A percentile compares a stretch with the other conserved stretches of the same genome.
Evolutionary conservation across 2,113 vertebrate genomes (phyloP).

Genomic region (Lagenorhynchus albirostris): DNA sequence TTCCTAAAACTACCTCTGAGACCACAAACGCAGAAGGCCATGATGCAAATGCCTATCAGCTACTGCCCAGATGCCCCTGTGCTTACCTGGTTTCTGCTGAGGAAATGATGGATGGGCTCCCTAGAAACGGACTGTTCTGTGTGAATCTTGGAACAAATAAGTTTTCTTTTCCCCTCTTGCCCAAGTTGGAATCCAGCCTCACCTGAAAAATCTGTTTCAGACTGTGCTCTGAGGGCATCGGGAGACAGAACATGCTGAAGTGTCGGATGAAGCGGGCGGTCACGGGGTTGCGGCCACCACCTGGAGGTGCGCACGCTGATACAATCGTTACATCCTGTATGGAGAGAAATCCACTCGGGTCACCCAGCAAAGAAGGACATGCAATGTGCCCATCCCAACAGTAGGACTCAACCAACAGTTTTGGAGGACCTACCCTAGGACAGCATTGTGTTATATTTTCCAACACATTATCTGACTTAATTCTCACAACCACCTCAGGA

Average conservation of each 20-base stretch:
- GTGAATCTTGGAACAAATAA: not conserved
- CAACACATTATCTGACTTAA: not conserved
- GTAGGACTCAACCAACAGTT: not conserved
- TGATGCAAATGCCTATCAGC: not conserved
- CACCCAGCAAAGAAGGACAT: not conserved
- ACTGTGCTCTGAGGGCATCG: slow-evolving; percentile 87
- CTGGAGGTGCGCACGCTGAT: slow-evolving; percentile 88
- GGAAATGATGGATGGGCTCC: not conserved
- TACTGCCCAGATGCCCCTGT: not conserved
- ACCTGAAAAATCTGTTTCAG: slow-evolving; percentile 92
- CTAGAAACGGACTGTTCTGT: not conserved
- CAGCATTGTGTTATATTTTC: not conserved
- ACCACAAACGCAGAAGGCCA: not conserved
- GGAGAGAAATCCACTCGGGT: not conserved
- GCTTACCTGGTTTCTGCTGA: not conserved
- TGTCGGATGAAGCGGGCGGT: slow-evolving; percentile 88
- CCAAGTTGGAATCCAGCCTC: slow-evolving; percentile 30
- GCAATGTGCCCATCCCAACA: not conserved
- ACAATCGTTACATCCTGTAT: slow-evolving; percentile 86
- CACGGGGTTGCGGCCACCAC: slow-evolving; percentile 90
- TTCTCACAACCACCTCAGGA: not conserved
- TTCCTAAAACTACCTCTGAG: not conserved
- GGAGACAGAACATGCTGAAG: slow-evolving; percentile 90
- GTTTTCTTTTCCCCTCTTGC: not conserved
- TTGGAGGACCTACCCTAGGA: not conserved